These are phyloP conservation scores for Monodelphis domestica DNA, from an alignment of 2,797 vertebrate genomes.

Conservation along the genomic window DNA sequence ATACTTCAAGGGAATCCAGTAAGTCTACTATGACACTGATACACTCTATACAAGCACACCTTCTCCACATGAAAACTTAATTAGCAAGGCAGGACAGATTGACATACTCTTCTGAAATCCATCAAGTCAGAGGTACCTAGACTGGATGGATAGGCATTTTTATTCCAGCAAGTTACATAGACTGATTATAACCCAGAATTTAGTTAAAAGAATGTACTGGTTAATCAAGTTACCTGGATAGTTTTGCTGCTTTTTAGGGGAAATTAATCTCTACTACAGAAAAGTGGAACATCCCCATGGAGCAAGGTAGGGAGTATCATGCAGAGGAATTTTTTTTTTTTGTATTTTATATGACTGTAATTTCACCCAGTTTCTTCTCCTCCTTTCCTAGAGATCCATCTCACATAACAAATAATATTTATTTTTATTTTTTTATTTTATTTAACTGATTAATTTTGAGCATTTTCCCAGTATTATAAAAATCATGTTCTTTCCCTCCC, in stretches of 20 bases:
- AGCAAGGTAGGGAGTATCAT: not conserved
- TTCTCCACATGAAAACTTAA: too few species aligned
- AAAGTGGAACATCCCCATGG: not conserved
- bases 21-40: not conserved
- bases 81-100: not conserved
- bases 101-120: not conserved
- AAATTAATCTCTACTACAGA: not conserved
- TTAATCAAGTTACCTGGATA: not conserved
- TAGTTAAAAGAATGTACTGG: not conserved
- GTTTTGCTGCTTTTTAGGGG: not conserved
- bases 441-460: too few species aligned
- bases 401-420: too few species aligned
- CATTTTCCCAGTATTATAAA: too few species aligned
- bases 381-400: too few species aligned
- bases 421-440: too few species aligned
- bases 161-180: not conserved
- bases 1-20: not conserved
- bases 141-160: not conserved
- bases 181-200: not conserved
- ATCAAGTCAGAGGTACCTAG: not conserved
- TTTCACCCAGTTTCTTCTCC: too few species aligned
- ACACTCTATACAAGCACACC: not conserved
- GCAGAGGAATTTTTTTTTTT: not conserved
- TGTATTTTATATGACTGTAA: too few species aligned
- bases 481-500: too few species aligned